phyloP scores from a whole-genome alignment of 1,140 invertebrate species.

The Drosophila teissieri region DNA sequence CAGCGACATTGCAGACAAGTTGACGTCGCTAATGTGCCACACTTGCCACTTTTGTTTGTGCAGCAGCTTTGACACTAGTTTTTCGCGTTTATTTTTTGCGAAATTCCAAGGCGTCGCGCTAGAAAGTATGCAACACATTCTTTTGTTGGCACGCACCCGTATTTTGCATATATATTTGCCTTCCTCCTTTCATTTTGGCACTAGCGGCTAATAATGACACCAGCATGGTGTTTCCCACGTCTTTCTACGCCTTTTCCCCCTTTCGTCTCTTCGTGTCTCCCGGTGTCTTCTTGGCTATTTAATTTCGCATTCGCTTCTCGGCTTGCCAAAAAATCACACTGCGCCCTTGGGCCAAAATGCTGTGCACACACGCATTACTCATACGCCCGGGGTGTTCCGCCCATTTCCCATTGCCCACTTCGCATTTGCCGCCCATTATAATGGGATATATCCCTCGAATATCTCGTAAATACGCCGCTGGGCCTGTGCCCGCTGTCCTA shows the following conservation, averaged over 20 bases:
- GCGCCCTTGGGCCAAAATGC: conserved; percentile 59
- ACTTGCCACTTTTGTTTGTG: conserved; percentile 43
- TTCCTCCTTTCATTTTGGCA: conserved; percentile 14
- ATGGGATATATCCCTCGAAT: conserved; percentile 11
- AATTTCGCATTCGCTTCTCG: conserved; percentile 64
- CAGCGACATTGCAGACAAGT: conserved; percentile 46
- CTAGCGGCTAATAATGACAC: conserved; percentile 45
- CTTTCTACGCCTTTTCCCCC: background rate
- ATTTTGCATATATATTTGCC: conserved; percentile 34
- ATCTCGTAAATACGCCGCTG: conserved; percentile 32
- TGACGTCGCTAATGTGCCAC: conserved; percentile 49
- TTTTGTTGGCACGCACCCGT: conserved; percentile 39
- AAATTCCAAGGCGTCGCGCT: conserved; percentile 45
- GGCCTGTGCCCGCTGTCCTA: conserved; percentile 32
- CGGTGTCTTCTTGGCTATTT: conserved; percentile 49
- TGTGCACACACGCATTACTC: conserved; percentile 58
- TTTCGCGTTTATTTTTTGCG: conserved; percentile 25
- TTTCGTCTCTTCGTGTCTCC: background rate
- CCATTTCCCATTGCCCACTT: conserved; percentile 4
- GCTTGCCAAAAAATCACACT: conserved; percentile 54
- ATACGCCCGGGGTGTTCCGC: conserved; percentile 37
- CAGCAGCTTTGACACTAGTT: conserved; percentile 12
- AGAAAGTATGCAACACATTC: conserved; percentile 75
- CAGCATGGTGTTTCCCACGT: background rate
- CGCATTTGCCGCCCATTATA: conserved; percentile 21